phyloP scores from a whole-genome alignment of 1,140 invertebrate genomes.

The Polypedilum pembai region DNA sequence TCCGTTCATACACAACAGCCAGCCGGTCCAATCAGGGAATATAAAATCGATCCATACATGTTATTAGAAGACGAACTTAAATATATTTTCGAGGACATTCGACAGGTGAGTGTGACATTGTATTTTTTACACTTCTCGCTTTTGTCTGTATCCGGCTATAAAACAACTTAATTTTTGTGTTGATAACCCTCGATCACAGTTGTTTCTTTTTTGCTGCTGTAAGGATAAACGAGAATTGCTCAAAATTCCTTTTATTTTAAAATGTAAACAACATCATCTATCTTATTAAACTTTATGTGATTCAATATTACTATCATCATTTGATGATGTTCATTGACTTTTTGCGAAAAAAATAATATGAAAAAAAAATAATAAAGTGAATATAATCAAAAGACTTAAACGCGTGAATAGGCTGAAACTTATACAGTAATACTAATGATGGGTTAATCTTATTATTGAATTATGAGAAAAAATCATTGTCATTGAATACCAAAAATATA shows the following conservation, averaged over 20 bases:
- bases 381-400: conserved; percentile 3
- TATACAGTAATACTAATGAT: no score
- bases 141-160: conserved; percentile 10
- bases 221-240: no score
- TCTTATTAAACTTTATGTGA: no score
- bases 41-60: conserved; percentile 73
- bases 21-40: conserved; percentile 62
- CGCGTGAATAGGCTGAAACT: background rate
- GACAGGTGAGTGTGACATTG: conserved; percentile 54
- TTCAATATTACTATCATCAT: no score
- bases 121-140: background rate
- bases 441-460: no score
- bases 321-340: conserved; percentile 5
- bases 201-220: no score
- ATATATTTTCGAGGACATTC: conserved; percentile 71
- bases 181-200: background rate
- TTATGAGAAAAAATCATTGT: no score
- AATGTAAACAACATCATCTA: no score
- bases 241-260: no score
- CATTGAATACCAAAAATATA: no score
- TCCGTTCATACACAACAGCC: conserved; percentile 61
- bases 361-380: background rate
- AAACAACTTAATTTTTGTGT: background rate
- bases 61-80: conserved; percentile 77
- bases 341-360: background rate